These are phyloP conservation scores for Macroglossus sobrinus DNA, from an alignment of 2,113 vertebrate species.

Conservation along the genomic window DNA sequence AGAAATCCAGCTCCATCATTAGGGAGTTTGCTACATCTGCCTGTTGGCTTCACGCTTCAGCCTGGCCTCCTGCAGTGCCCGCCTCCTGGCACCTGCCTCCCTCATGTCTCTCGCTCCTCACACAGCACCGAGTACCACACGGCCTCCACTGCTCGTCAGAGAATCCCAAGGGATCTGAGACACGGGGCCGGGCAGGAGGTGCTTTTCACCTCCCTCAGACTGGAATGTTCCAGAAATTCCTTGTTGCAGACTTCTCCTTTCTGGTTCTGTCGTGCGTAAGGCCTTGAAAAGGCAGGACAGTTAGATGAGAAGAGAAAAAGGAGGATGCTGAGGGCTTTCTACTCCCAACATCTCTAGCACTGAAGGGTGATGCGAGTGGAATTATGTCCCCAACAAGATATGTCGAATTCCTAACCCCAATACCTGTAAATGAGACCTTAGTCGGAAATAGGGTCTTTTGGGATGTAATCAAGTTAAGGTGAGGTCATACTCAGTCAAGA, in stretches of 20 bases:
- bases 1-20: background rate
- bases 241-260: background rate
- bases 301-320: background rate
- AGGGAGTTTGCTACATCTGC: background rate
- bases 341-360: background rate
- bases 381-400: background rate
- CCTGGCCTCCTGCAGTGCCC: background rate
- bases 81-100: background rate
- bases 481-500: no score
- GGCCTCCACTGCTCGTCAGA: background rate
- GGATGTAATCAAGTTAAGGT: background rate
- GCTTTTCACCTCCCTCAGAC: background rate
- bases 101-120: fast-evolving
- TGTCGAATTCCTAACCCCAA: background rate
- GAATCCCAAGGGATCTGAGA: background rate
- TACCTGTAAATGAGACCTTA: background rate
- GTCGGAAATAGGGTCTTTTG: background rate
- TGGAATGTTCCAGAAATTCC: background rate
- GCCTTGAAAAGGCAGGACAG: background rate
- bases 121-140: fast-evolving
- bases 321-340: background rate
- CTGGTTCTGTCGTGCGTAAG: background rate
- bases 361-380: background rate
- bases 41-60: fast-evolving
- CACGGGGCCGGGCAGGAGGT: no score